Base-by-base conservation (phyloP, 2,797 vertebrate genomes). In the Podarcis lilfordi region DNA sequence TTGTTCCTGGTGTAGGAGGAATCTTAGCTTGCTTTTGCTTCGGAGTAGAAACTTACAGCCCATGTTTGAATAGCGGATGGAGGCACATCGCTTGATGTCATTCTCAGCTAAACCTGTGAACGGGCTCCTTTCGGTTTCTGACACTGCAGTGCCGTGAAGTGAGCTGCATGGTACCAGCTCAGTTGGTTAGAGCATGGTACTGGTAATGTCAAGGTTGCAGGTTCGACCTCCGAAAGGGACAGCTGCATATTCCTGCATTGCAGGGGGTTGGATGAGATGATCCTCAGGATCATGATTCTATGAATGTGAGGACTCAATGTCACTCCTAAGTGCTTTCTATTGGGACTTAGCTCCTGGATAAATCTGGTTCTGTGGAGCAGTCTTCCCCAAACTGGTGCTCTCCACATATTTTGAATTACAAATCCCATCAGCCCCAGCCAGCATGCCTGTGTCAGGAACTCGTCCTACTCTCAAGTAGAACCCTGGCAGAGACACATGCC, bases 1-100 rank as follows among this genome's bases (percentile, higher is more conserved):
- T 92, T 94, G 7, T 91, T 80, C 25, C 29, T 29, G 50, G 6
- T 43, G 66, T 32, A 25, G 1, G 19, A 71, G n/a, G 17, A 6
- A n/a, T 91, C 21, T 71, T 91, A 88, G 55, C 0, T 21, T 68
- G 37, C 9, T 0, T 91, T 61, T 35, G 80, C 89, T 92, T 61
- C 35, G 84, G 66, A 40, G n/a, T 76, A 90, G 55, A 91, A 69
- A 0, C 19, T 83, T 84, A 21, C 5, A 27, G 37, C 11, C 10
- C n/a, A 13, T 43, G n/a, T 21, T 7, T 69, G 84, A 77, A 23
- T 27, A 37, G 64, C 15, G 66, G 21, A 27, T 80, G 71, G 0
- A 11, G 25, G 11, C 45, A 27, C 21, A 45, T 32, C 32, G n/a
- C 66, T 78, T n/a, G 45, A 37, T 25, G 5, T 25, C 9, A 66